These are phyloP conservation scores for Ficedula albicollis DNA, from an alignment of 2,797 vertebrate genomes.

Conservation along the genomic window DNA sequence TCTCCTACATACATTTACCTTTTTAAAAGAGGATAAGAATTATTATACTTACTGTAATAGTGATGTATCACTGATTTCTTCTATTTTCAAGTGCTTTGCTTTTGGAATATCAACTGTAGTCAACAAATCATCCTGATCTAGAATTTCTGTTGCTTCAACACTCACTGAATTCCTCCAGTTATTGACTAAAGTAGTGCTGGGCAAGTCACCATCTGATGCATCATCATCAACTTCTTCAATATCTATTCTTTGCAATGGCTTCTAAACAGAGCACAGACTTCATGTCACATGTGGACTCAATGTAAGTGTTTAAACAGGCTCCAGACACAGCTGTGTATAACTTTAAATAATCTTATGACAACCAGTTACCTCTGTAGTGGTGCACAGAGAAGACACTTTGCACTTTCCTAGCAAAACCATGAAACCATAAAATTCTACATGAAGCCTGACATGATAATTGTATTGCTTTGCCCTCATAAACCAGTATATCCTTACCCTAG, in stretches of 20 bases:
- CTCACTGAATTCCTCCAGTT: background rate
- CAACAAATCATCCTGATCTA: constrained; percentile 50
- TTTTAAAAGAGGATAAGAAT: background rate
- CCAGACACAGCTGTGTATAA: background rate
- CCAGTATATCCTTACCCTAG: background rate
- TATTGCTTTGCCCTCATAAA: background rate
- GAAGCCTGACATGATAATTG: background rate
- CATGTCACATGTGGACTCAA: background rate
- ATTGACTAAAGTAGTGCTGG: background rate
- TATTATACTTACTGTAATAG: constrained; percentile 67
- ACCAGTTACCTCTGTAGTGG: background rate
- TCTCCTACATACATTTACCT: background rate
- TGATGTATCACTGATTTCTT: constrained; percentile 77
- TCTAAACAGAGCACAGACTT: constrained; percentile 76
- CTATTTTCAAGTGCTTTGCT: constrained; percentile 91
- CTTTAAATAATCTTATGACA: background rate
- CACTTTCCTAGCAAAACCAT: no score
- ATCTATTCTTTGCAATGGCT: constrained; percentile 84
- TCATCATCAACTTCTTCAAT: constrained; percentile 87
- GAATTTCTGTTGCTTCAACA: background rate
- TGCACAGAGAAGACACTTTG: background rate
- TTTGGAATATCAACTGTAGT: constrained; percentile 78
- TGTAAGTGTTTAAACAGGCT: background rate
- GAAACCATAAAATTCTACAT: background rate
- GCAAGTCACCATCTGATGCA: constrained; percentile 17